These are phyloP conservation scores for Epinephelus moara DNA, from an alignment of 2,113 vertebrate genomes.

Conservation along the genomic window DNA sequence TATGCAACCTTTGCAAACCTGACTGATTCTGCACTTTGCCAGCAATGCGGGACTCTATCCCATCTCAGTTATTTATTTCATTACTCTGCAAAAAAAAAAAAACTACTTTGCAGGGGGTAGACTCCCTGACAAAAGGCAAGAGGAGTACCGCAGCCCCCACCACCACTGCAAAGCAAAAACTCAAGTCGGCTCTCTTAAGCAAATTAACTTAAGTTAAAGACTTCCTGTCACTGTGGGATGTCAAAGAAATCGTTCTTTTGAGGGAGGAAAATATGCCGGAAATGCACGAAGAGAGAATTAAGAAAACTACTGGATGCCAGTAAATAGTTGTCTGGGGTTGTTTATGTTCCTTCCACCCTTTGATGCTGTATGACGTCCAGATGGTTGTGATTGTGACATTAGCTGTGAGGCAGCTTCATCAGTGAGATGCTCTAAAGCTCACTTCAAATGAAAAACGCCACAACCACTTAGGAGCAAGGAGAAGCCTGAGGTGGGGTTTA, in stretches of 20 bases:
- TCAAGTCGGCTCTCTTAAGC: slow-evolving; percentile 10
- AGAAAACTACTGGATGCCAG: slow-evolving; percentile 51
- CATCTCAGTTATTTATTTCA: slow-evolving; percentile 56
- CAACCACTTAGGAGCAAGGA: slow-evolving; percentile 24
- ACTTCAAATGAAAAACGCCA: slow-evolving; percentile 38
- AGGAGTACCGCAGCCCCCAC: slow-evolving; percentile 54
- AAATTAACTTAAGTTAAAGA: slow-evolving; percentile 49
- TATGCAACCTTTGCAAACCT: slow-evolving; percentile 8
- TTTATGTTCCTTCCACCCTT: slow-evolving; percentile 60
- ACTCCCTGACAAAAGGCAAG: slow-evolving; percentile 4
- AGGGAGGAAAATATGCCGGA: slow-evolving; percentile 44
- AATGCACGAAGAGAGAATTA: slow-evolving; percentile 37
- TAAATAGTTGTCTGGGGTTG: slow-evolving; percentile 63
- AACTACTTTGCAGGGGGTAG: slow-evolving; percentile 17
- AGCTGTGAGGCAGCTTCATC: slow-evolving; percentile 41
- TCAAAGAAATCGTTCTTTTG: slow-evolving; percentile 34
- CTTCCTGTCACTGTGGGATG: slow-evolving; percentile 44
- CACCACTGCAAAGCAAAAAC: slow-evolving; percentile 5
- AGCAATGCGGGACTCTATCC: slow-evolving; percentile 26
- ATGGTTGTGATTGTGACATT: slow-evolving; percentile 67
- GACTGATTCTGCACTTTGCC: slow-evolving; percentile 40
- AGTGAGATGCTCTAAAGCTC: slow-evolving; percentile 20
- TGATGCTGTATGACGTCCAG: slow-evolving; percentile 65
- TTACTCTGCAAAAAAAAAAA: slow-evolving; percentile 57
- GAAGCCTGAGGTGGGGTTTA: slow-evolving; percentile 35